These are phyloP conservation scores for Mimachlamys varia DNA, from an alignment of 2,888 invertebrate genomes.

Conservation along the genomic window DNA sequence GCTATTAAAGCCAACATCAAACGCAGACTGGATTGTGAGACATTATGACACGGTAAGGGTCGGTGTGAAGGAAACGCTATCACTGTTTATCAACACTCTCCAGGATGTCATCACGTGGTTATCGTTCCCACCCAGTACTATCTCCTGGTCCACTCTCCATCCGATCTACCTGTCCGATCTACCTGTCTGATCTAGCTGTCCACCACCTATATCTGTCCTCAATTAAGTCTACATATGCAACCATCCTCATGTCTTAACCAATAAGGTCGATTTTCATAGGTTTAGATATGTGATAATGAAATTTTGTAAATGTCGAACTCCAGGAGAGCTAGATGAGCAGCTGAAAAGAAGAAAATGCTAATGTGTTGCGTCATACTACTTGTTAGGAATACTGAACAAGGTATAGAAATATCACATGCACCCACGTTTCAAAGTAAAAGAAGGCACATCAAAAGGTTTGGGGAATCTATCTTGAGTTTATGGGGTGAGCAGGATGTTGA, in stretches of 20 bases:
- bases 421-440: not conserved
- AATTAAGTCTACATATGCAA: not conserved
- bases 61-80: conserved; percentile 16
- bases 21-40: conserved; percentile 5
- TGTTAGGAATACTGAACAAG: not conserved
- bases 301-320: not conserved
- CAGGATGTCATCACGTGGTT: not conserved
- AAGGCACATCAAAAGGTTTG: conserved; percentile 6
- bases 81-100: conserved; percentile 29
- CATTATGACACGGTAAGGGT: not conserved
- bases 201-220: not conserved
- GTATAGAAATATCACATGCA: not conserved
- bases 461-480: not conserved
- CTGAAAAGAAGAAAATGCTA: not conserved
- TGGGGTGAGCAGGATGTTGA: conserved; percentile 8
- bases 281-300: not conserved
- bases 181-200: conserved; percentile 9
- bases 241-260: not conserved
- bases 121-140: not conserved
- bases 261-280: not conserved
- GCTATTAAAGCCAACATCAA: conserved; percentile 11
- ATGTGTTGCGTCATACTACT: not conserved
- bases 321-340: not conserved
- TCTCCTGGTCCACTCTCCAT: not conserved
- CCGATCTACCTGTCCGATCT: conserved; percentile 28